phyloP scores from a whole-genome alignment of 2,888 invertebrate genomes.

The Heliconius charithonia region DNA sequence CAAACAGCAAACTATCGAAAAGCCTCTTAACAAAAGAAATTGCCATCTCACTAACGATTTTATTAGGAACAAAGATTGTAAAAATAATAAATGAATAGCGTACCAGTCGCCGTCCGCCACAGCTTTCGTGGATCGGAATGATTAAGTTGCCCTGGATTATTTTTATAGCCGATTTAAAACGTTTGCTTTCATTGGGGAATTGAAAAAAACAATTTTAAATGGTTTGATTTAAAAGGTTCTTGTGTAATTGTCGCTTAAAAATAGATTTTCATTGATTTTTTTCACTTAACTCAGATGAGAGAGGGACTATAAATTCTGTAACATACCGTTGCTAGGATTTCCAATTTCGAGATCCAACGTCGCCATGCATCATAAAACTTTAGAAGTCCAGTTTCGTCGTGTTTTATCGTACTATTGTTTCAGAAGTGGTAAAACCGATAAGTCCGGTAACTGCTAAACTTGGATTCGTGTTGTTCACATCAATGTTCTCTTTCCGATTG shows the following conservation, averaged over 20 bases:
- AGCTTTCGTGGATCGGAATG: conserved; percentile 39
- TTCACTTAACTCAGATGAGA: not conserved
- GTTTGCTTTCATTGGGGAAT: conserved; percentile 21
- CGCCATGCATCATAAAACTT: conserved; percentile 38
- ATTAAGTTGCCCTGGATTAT: conserved; percentile 30
- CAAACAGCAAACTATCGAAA: conserved; percentile 16
- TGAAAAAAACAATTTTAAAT: conserved; percentile 16
- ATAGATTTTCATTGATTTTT: not conserved
- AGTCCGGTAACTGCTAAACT: conserved; percentile 60
- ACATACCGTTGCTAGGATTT: conserved; percentile 19
- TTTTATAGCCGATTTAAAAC: conserved; percentile 28
- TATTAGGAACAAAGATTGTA: conserved; percentile 32
- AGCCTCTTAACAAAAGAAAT: conserved; percentile 15
- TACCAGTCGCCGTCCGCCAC: conserved; percentile 48
- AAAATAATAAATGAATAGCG: conserved; percentile 48
- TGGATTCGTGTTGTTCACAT: conserved; percentile 58
- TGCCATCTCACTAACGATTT: conserved; percentile 36
- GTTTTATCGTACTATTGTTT: conserved; percentile 49
- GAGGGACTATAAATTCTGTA: conserved; percentile 2
- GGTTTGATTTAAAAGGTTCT: not conserved
- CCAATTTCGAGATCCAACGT: conserved; percentile 30
- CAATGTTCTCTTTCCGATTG: conserved; percentile 59
- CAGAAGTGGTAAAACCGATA: conserved; percentile 49
- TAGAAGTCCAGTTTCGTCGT: conserved; percentile 38
- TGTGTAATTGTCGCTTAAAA: not conserved